Base-by-base conservation (phyloP, 2,113 vertebrate species). In the Elgaria multicarinata region DNA sequence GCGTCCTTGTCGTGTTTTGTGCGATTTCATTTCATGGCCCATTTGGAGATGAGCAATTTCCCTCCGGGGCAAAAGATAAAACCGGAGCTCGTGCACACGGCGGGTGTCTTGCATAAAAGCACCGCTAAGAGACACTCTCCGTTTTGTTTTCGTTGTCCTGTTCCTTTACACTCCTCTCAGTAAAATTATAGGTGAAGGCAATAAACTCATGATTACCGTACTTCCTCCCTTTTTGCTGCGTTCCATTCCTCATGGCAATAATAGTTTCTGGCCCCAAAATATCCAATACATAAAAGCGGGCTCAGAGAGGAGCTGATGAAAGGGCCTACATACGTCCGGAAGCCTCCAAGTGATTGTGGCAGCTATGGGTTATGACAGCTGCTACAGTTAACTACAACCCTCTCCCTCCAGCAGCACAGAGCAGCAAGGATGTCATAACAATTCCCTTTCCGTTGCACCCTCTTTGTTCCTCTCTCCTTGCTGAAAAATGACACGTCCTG, bases 11-110 rank as follows among this genome's bases (percentile, higher is more conserved):
- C 92, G 24, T 90, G 85, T 96, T 96, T 88, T 94, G 90, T 82
- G 86, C 84, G 90, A 92, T 95, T 96, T 94, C 91, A 96, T 96
- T 96, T 95, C 91, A 96, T 95, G 96, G 78, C 92, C 93, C 94
- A 94, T 93, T 94, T 95, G 91, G 94, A 96, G 96, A 96, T 83
- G 94, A 95, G 89, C 92, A 88, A 87, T 94, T 93, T 94, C 91
- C 96, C 94, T 95, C 94, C 92, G 92, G 96, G 95, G 93, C 93
- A 95, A 90, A 91, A 96, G 93, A 92, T 94, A 96, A 90, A 95
- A 93, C 92, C 93, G 91, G 67, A 90, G 90, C 78, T 83, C 85
- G 53, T 89, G 93, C 94, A 92, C 87, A 94, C 94, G 90, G 93
- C 90, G 85, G 87, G 86, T 90, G 93, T 90, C 90, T 87, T 94